Conservation (phyloP, 2,888 invertebrate species). For the Piscicola geometra region DNA sequence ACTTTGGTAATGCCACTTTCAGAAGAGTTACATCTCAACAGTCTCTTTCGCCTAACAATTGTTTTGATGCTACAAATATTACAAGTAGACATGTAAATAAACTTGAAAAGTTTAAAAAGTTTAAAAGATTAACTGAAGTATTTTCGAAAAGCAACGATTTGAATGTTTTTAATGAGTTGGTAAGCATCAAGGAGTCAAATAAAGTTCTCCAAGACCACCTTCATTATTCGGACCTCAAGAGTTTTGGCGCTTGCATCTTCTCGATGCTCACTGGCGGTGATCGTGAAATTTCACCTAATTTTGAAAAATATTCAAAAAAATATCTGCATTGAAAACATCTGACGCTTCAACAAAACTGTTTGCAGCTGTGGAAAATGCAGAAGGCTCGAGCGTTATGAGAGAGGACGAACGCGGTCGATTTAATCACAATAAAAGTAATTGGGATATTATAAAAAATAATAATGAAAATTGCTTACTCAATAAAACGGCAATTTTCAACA, state of each 20-base stretch:
- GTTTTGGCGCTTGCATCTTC: not conserved
- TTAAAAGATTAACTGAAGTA: not conserved
- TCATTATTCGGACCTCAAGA: not conserved
- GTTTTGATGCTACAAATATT: not conserved
- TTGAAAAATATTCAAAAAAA: not conserved
- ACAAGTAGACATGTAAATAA: not conserved
- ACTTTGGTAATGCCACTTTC: slow-evolving; percentile 22
- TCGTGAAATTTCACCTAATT: not conserved
- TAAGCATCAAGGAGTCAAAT: not conserved
- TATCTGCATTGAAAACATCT: too few species aligned
- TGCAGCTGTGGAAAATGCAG: too few species aligned
- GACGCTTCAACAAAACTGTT: too few species aligned
- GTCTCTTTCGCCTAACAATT: not conserved
- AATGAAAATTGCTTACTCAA: not conserved
- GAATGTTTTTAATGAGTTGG: too few species aligned
- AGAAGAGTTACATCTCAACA: not conserved
- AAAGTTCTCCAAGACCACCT: not conserved
- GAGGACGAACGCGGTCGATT: not conserved
- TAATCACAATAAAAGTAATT: not conserved
- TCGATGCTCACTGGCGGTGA: not conserved
- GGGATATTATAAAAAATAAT: not conserved
- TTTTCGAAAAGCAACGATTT: too few species aligned
- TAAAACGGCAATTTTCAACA: not conserved
- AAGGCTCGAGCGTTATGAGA: too few species aligned
- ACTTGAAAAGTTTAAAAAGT: slow-evolving; percentile 3